phyloP scores from a whole-genome alignment of 2,888 invertebrate species.

The Eubasilissa splendida region DNA sequence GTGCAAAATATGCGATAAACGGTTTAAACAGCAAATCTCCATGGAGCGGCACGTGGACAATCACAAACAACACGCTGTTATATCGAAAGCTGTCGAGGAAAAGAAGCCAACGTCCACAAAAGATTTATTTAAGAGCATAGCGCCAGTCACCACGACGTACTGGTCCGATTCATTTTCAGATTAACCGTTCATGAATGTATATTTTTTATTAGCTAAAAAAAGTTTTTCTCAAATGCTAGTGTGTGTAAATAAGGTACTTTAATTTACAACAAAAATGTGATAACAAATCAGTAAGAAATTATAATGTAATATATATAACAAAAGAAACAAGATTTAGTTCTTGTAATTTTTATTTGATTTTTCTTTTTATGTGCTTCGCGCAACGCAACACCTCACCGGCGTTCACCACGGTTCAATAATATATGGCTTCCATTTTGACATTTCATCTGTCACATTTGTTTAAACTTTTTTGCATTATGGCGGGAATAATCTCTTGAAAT shows the following conservation, averaged over 20 bases:
- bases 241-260: neutral
- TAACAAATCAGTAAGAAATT: constrained; percentile 1
- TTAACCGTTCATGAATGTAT: constrained; percentile 59
- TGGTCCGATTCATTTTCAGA: constrained; percentile 70
- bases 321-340: constrained; percentile 3
- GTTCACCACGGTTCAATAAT: neutral
- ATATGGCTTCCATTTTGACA: constrained; percentile 5
- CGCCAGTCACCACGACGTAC: constrained; percentile 67
- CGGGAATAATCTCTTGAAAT: too few species aligned
- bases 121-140: constrained; percentile 67
- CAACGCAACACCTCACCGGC: constrained; percentile 33
- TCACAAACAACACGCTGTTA: constrained; percentile 61
- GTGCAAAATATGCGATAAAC: constrained; percentile 66
- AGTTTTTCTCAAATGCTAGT: constrained; percentile 22
- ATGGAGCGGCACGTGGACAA: constrained; percentile 66
- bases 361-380: constrained; percentile 5
- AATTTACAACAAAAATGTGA: neutral
- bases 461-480: too few species aligned
- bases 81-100: constrained; percentile 59
- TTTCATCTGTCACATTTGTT: neutral
- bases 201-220: constrained; percentile 29
- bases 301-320: neutral
- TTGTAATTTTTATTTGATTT: constrained; percentile 1
- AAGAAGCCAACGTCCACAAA: constrained; percentile 60
- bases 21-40: constrained; percentile 66